A percentile compares a stretch with the other conserved stretches of the same genome.
These are phyloP conservation scores for Anisognathus igniventris DNA, from an alignment of 2,797 vertebrate genomes.

Conservation along the genomic window DNA sequence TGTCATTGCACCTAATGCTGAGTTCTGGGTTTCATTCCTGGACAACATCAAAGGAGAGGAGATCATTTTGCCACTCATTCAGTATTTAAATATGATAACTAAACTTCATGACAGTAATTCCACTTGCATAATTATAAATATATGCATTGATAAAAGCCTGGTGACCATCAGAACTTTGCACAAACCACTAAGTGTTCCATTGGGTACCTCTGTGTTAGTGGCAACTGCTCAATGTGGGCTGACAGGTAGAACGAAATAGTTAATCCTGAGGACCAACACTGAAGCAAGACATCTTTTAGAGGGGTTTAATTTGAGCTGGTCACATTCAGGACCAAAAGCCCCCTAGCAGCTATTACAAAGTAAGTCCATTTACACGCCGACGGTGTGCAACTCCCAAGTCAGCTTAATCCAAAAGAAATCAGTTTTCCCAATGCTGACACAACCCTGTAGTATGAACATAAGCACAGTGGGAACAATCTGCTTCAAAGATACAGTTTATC, in stretches of 20 bases:
- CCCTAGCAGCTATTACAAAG: not conserved
- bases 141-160: not conserved
- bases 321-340: not conserved
- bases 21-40: not conserved
- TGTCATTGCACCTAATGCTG: not conserved
- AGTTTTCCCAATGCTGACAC: not conserved
- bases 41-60: not conserved
- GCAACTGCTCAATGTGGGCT: not conserved
- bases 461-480: not conserved
- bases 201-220: rapidly evolving
- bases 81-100: not conserved
- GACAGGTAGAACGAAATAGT: not conserved
- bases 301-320: not conserved
- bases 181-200: not conserved
- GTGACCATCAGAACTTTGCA: not conserved
- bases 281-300: not conserved
- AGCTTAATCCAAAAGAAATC: not conserved
- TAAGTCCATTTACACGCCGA: not conserved
- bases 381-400: not conserved
- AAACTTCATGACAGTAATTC: not conserved
- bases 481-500: not conserved
- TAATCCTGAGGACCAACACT: not conserved
- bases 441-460: not conserved
- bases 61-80: not conserved
- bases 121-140: not conserved